Base-by-base conservation (phyloP, 2,888 invertebrate species). In the Dolichopus griseipennis region DNA sequence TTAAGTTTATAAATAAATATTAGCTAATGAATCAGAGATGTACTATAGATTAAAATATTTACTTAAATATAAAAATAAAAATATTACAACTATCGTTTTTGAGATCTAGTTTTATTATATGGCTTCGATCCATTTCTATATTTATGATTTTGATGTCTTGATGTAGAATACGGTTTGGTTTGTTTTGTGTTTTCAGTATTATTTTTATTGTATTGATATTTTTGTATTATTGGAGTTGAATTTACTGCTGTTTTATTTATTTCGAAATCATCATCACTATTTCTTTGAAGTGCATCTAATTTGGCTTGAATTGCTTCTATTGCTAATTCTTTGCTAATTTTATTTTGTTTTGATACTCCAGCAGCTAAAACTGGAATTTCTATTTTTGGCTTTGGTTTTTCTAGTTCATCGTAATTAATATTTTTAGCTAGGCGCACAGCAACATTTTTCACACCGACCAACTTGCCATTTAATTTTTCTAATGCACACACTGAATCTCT, bases 281-380 rank as follows among this genome's bases (percentile, higher is more conserved):
- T 86, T 5, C 80, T 79, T 74, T 91, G 90, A 87, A 94, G 89
- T 78, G 90, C 83, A 76, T 90, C 92, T 1, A 95, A 82, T 79
- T 95, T 94, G 0, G 92, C 91, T 78, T 94, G 93, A 70, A 95
- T 94, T 0, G 93, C 93, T 76, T 90, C 90, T 72, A 95, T 94
- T 68, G 93, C 91, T 10, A 89, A 88, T 76, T 89, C 87, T 74
- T 89, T 88, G 77, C 92, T 92, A 3, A 88, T 81, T 80, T 88
- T 90, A 2, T 83, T 75, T 75, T 88, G 84, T 64, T 84, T 78
- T 5, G 74, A 72, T 43, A 77, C 84, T 0, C 85, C 84, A 66
- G 91, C 90, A 0, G 90, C 89, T 71, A 93, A 77, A 0, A 88
- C 92, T 33, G 93, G 89, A 73, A 93, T 92, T 67, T 89, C 88